Base-by-base conservation (phyloP, 2,113 vertebrate genomes). In the Xenus cinereus region DNA sequence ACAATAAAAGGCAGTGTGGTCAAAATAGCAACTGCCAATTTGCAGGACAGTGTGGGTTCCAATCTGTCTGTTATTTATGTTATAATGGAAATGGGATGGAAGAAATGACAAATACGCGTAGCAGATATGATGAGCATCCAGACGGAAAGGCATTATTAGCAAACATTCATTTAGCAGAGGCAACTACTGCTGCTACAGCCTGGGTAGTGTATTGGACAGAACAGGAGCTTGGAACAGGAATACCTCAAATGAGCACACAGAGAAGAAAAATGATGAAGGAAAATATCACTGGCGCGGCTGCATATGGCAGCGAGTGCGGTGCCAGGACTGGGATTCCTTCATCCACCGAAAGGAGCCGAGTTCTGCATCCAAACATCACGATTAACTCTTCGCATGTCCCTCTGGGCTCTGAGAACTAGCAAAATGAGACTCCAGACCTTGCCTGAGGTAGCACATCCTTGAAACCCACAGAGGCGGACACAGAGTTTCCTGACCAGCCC, bases 261-360 rank as follows among this genome's bases (percentile, higher is more conserved):
- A 62, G 88, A 67, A 67, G 90, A 46, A 27, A 73, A 95, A 86
- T 4, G 54, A 79, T 21, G 74, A 66, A 89, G 74, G 53, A 30
- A 85, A 92, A 91, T 32, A 80, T 63, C 76, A 39, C 35, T 53
- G 79, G 63, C 2, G 8, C 3, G 79, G 82, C 77, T 86, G 89
- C 89, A 91, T 67, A 63, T 75, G 91, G 89, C 92, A 93, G 51
- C 0, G 6, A 86, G 83, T 2, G 14, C 79, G 1, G 72, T 88
- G 96, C 96, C 95, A 92, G 95, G 59, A 37, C 87, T 91, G 89
- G 79, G 95, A 81, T 87, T 74, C 80, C 93, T 96, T 81, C 87
- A 66, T 11, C 50, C 91, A 84, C 86, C 0, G 0, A 87, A 53
- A 46, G 4, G 54, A 87, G 74, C n/a, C 0, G 5, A 88, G 79